A percentile compares a stretch with the other conserved stretches of the same genome.
phyloP scores from a whole-genome alignment of 1,140 invertebrate species.

The Propsilocerus akamusi region DNA sequence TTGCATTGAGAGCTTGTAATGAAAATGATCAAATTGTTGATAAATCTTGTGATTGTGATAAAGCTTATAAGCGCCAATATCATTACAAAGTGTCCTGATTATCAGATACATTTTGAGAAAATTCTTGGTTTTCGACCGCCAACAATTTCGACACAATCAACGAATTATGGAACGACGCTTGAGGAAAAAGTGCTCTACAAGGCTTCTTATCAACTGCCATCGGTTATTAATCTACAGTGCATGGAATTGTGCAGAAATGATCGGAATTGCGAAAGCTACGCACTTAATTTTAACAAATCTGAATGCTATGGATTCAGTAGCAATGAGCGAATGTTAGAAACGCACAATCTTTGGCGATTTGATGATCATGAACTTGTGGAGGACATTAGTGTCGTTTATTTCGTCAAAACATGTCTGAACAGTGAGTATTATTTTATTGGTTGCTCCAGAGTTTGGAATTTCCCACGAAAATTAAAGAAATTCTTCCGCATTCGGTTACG shows the following conservation, averaged over 20 bases:
- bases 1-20: too few species aligned
- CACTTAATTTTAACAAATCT: constrained; percentile 22
- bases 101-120: constrained; percentile 22
- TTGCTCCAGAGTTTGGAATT: not conserved
- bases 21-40: too few species aligned
- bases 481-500: too few species aligned
- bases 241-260: constrained; percentile 23
- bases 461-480: not conserved
- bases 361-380: constrained; percentile 20
- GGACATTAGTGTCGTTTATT: constrained; percentile 27
- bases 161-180: not conserved
- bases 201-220: constrained; percentile 12
- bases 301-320: constrained; percentile 26
- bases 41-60: not conserved
- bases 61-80: not conserved
- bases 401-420: constrained; percentile 26
- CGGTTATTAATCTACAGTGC: constrained; percentile 30
- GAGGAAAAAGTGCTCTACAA: not conserved
- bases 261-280: constrained; percentile 25
- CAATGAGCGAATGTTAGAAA: constrained; percentile 11
- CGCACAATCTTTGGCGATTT: constrained; percentile 11
- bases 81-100: constrained; percentile 15
- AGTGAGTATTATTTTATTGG: constrained; percentile 11
- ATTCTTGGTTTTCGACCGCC: constrained; percentile 22
- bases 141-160: not conserved